Evolutionary conservation across 2,113 vertebrate genomes (phyloP), one percentile per base, ranked within the genome.

Genomic region (Hemiprocne comata): DNA sequence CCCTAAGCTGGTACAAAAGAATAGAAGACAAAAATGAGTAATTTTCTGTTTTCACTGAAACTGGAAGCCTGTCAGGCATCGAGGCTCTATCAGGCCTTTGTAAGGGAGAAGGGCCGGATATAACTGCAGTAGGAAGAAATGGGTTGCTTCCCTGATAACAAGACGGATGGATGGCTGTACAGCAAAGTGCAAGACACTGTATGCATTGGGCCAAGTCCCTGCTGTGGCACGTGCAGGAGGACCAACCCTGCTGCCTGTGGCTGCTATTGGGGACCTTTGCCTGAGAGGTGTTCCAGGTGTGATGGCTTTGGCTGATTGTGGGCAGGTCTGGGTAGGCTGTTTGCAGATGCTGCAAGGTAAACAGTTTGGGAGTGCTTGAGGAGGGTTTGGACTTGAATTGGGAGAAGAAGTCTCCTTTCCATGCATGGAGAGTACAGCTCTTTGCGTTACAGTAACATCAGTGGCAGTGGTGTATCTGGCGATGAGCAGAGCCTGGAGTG

Each of bases 371-470:
- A 69, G 29, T 0, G 0, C 29, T 74, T 0, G 0, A 31, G 51
- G n/a, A 51, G 11, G 7, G 34, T 85, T 61, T 48, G 19, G 23
- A 8, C 42, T 13, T 10, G 42, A 57, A 6, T 0, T 28, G 33
- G 54, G 50, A 65, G 38, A 58, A 26, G 36, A 53, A 46, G 19
- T 10, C 6, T 33, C 24, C 29, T 75, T 69, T n/a, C 50, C 25
- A 1, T 0, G 0, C 0, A 5, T 1, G 1, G 3, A 23, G n/a
- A 38, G 24, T 1, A 0, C 4, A n/a, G 60, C 33, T 64, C 29
- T 38, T 71, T 5, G 0, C 3, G 3, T 21, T 34, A 7, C 4
- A 4, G 2, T 24, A 60, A 5, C 11, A 33, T 38, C 33, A 8
- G 36, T 4, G 5, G 29, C 23, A n/a, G n/a, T 2, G 66, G 42